Percentiles rank a stretch among this genome's conserved stretches.
Evolutionary conservation across 2,113 vertebrate species (phyloP).

Genomic region (Balaeniceps rex): DNA sequence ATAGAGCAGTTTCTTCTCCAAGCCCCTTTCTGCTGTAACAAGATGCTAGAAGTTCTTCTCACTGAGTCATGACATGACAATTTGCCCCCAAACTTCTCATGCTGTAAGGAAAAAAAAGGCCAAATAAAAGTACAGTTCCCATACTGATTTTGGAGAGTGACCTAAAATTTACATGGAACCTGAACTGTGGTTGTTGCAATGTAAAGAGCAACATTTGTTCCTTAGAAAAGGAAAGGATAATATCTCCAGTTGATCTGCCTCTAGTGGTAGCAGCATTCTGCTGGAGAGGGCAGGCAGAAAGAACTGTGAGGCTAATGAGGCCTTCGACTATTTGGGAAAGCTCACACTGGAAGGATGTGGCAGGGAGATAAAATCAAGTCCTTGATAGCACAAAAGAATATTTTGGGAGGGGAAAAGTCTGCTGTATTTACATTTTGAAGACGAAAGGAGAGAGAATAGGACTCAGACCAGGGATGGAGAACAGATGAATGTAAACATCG

Average conservation of each 20-base stretch:
- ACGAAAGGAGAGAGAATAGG: background rate
- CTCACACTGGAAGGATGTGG: background rate
- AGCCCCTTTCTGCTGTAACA: background rate
- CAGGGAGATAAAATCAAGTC: background rate
- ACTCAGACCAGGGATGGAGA: background rate
- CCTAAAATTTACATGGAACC: background rate
- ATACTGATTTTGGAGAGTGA: background rate
- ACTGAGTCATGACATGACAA: background rate
- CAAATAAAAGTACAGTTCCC: background rate
- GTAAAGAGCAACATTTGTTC: background rate
- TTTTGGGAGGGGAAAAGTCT: background rate
- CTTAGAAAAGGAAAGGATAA: background rate
- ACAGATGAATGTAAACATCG: background rate
- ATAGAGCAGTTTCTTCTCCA: background rate
- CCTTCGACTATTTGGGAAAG: background rate
- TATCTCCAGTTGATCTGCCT: background rate
- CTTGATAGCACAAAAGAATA: background rate
- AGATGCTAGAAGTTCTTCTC: background rate
- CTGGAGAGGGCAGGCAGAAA: background rate
- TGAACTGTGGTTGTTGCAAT: background rate
- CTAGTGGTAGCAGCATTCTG: background rate
- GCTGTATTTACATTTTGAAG: background rate
- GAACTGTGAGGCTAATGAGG: background rate
- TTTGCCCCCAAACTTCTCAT: background rate
- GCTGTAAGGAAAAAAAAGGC: background rate